Percentiles rank a stretch among this genome's conserved stretches.
Conservation (phyloP, 2,888 invertebrate species). For the Limnephilus rhombicus region DNA sequence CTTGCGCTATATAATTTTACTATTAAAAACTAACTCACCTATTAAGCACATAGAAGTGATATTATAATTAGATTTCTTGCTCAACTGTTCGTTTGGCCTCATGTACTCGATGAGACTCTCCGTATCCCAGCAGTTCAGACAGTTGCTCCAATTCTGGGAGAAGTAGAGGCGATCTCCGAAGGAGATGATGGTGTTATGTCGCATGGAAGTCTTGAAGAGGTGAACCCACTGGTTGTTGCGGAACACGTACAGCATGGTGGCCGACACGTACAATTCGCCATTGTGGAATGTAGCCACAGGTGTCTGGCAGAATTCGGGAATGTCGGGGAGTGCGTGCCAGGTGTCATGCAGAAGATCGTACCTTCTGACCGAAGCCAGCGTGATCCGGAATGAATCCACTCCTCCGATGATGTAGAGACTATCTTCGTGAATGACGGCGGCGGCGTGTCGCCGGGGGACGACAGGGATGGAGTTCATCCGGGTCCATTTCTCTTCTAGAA, state of each 20-base stretch:
- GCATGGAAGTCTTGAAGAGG: slow-evolving; percentile 47
- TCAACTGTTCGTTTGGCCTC: slow-evolving; percentile 34
- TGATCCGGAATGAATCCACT: slow-evolving; percentile 58
- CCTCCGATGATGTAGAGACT: slow-evolving; percentile 62
- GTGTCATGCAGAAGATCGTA: slow-evolving; percentile 55
- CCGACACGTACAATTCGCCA: slow-evolving; percentile 59
- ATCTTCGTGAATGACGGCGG: slow-evolving; percentile 55
- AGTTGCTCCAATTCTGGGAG: slow-evolving; percentile 56
- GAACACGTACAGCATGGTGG: slow-evolving; percentile 61
- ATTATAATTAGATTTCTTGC: slow-evolving; percentile 50
- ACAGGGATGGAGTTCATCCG: slow-evolving; percentile 46
- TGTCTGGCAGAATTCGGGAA: slow-evolving; percentile 58
- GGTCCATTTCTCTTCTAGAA: slow-evolving; percentile 58
- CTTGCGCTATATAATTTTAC: not conserved
- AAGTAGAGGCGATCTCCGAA: slow-evolving; percentile 57
- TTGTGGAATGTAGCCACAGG: slow-evolving; percentile 62
- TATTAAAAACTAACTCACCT: slow-evolving; percentile 47
- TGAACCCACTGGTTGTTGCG: slow-evolving; percentile 56
- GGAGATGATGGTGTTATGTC: slow-evolving; percentile 57
- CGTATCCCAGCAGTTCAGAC: slow-evolving; percentile 52
- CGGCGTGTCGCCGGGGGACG: slow-evolving; percentile 55
- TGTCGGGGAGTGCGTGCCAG: slow-evolving; percentile 62
- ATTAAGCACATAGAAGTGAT: slow-evolving; percentile 56
- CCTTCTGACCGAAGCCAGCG: slow-evolving; percentile 48
- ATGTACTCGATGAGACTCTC: slow-evolving; percentile 48